These are phyloP conservation scores for Cuculus canorus DNA, from an alignment of 2,797 vertebrate species.

Conservation along the genomic window DNA sequence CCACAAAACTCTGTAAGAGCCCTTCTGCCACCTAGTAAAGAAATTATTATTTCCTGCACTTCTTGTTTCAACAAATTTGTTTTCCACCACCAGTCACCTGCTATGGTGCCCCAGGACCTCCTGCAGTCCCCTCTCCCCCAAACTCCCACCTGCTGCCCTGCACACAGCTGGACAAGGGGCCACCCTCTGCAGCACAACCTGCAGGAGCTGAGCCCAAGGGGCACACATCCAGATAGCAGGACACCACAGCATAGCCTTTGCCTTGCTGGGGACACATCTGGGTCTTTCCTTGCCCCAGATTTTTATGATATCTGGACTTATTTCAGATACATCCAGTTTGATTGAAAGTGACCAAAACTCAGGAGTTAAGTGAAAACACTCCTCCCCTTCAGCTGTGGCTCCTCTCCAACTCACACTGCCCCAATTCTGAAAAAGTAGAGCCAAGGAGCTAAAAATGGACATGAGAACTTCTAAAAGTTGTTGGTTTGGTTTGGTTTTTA, in stretches of 20 bases:
- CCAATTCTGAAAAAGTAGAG: background rate
- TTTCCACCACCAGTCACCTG: background rate
- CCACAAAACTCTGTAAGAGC: background rate
- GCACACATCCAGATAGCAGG: no score
- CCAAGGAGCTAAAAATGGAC: background rate
- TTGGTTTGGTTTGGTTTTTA: background rate
- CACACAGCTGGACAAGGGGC: background rate
- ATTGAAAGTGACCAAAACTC: background rate
- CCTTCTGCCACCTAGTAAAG: background rate
- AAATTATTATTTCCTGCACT: background rate
- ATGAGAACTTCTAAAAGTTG: background rate
- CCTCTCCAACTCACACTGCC: background rate
- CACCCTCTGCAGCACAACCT: background rate
- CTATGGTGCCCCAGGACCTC: background rate
- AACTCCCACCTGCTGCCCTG: background rate
- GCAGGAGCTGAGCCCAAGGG: background rate
- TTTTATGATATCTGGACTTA: background rate
- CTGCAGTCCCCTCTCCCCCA: fast-evolving
- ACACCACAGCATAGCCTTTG: background rate
- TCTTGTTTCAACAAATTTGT: no score
- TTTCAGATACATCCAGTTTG: background rate
- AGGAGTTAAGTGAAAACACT: background rate
- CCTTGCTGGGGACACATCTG: background rate
- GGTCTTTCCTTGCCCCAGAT: background rate
- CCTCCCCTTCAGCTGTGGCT: background rate